phyloP scores from a whole-genome alignment of 1,140 invertebrate genomes.

The Leptopilina clavipes region DNA sequence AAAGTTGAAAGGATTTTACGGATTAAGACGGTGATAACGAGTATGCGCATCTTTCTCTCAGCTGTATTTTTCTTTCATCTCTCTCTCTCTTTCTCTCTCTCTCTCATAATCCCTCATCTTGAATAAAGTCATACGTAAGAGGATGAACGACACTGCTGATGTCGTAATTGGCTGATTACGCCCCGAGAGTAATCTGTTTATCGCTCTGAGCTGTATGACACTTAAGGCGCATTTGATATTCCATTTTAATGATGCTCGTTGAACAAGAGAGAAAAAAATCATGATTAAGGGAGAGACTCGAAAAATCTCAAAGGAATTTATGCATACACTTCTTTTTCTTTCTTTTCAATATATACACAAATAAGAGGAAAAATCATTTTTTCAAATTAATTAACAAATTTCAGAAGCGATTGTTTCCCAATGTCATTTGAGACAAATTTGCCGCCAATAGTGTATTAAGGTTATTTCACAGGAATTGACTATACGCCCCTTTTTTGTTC shows the following conservation, averaged over 20 bases:
- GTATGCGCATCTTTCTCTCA: slow-evolving; percentile 47
- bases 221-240: slow-evolving; percentile 32
- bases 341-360: background rate
- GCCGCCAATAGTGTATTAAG: too few species aligned
- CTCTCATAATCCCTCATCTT: slow-evolving; percentile 39
- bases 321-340: background rate
- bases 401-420: background rate
- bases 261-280: background rate
- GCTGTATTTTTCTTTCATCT: slow-evolving; percentile 46
- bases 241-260: slow-evolving; percentile 34
- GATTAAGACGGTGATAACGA: slow-evolving; percentile 68
- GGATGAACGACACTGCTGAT: slow-evolving; percentile 36
- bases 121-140: slow-evolving; percentile 21
- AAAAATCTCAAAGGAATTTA: slow-evolving; percentile 29
- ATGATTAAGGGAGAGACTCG: slow-evolving; percentile 1
- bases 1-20: slow-evolving; percentile 64
- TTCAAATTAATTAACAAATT: background rate
- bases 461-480: too few species aligned
- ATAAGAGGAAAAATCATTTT: too few species aligned
- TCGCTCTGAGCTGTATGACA: slow-evolving; percentile 39
- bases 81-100: too few species aligned
- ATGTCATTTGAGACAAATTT: too few species aligned
- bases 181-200: slow-evolving; percentile 51
- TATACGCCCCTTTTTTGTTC: background rate
- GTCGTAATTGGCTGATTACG: slow-evolving; percentile 62